Conservation (phyloP, 2,888 invertebrate genomes). For the Toxonevra muliebris region DNA sequence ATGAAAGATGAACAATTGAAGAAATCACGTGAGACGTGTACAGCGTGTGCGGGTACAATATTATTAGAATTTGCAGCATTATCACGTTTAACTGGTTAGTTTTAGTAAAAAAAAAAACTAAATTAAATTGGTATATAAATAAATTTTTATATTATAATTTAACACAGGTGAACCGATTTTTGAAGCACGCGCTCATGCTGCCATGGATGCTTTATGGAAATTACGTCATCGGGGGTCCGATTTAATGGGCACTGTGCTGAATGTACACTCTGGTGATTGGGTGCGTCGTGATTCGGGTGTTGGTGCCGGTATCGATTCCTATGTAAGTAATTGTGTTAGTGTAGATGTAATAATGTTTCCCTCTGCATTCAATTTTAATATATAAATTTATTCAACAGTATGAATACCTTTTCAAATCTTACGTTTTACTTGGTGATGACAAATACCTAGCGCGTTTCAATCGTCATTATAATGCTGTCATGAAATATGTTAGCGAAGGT, state of each 20-base stretch:
- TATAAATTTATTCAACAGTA: slow-evolving; percentile 66
- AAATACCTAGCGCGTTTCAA: slow-evolving; percentile 94
- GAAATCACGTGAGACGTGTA: slow-evolving; percentile 90
- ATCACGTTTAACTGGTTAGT: slow-evolving; percentile 80
- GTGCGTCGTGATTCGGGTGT: slow-evolving; percentile 95
- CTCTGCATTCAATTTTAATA: too few relatives aligned
- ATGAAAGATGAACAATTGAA: slow-evolving; percentile 79
- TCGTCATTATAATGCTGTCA: slow-evolving; percentile 93
- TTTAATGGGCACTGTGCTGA: slow-evolving; percentile 96
- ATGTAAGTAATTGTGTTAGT: slow-evolving; percentile 60
- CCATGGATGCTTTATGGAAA: slow-evolving; percentile 97
- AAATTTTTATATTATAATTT: slow-evolving; percentile 2
- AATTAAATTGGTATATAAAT: not conserved
- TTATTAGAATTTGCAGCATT: slow-evolving; percentile 97
- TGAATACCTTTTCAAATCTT: slow-evolving; percentile 97
- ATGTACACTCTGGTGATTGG: slow-evolving; percentile 99
- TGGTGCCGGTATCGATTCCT: slow-evolving; percentile 99
- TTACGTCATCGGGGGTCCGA: slow-evolving; percentile 88
- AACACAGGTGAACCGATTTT: slow-evolving; percentile 81
- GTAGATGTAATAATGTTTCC: too few relatives aligned
- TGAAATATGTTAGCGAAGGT: slow-evolving; percentile 94
- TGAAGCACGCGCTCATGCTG: slow-evolving; percentile 92
- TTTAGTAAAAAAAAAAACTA: not conserved
- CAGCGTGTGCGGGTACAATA: slow-evolving; percentile 98
- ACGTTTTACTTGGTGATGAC: slow-evolving; percentile 93